Conservation (phyloP, 2,113 vertebrate genomes). For the Poeciliopsis retropinna region DNA sequence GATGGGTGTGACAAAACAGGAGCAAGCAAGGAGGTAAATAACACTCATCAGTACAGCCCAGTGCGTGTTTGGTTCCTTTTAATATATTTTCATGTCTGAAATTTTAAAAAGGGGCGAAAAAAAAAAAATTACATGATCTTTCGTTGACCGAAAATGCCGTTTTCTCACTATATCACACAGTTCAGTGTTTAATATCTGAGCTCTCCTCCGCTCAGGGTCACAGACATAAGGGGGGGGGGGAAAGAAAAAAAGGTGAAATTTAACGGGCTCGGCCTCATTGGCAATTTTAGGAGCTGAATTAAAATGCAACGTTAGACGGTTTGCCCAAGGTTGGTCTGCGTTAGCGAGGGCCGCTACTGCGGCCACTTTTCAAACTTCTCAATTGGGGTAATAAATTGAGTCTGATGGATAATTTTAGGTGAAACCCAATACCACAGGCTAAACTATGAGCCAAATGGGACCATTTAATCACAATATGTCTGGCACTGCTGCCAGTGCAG, state of each 20-base stretch:
- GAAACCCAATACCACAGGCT: constrained; percentile 79
- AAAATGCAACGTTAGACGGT: constrained; percentile 82
- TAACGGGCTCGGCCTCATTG: constrained; percentile 68
- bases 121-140: constrained; percentile 1
- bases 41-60: no score
- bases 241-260: constrained; percentile 67
- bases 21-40: no score
- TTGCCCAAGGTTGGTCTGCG: constrained; percentile 68
- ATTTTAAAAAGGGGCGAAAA: no score
- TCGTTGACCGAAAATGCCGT: constrained; percentile 60
- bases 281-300: constrained; percentile 74
- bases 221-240: background rate
- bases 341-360: constrained; percentile 70
- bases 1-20: no score
- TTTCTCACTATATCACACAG: constrained; percentile 71
- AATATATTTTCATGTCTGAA: no score
- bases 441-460: constrained; percentile 80
- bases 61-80: no score
- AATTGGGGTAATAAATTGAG: constrained; percentile 84
- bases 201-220: constrained; percentile 44
- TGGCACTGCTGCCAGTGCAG: constrained; percentile 72
- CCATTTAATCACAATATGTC: constrained; percentile 83
- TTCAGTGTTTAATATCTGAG: constrained; percentile 77
- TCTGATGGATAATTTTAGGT: constrained; percentile 85
- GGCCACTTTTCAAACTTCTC: constrained; percentile 74